Evolutionary conservation across 2,888 invertebrate genomes (phyloP).

Genomic region (Orchestes rusci): DNA sequence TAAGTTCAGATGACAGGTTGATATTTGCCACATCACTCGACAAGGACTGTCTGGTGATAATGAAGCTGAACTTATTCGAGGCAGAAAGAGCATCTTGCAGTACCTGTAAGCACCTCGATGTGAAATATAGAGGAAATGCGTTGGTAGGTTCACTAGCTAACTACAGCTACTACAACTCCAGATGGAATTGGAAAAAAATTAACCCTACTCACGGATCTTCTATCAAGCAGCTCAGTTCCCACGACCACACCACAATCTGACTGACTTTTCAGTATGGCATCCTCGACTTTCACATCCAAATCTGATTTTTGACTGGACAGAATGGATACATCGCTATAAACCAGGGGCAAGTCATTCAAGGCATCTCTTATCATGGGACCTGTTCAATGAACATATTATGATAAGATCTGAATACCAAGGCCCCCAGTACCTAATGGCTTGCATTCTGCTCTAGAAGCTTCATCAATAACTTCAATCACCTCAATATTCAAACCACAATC

Average conservation of each 20-base stretch:
- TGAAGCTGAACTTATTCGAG: conserved; percentile 31
- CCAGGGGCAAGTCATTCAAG: conserved; percentile 60
- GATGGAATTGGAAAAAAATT: too few relatives aligned
- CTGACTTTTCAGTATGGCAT: conserved; percentile 49
- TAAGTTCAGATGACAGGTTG: conserved; percentile 9
- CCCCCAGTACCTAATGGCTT: conserved; percentile 34
- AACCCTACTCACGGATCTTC: conserved; percentile 45
- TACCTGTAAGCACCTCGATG: too few relatives aligned
- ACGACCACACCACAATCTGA: conserved; percentile 32
- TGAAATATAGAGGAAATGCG: too few relatives aligned
- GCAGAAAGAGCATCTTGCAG: conserved; percentile 13
- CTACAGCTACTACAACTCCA: too few relatives aligned
- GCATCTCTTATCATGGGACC: conserved; percentile 52
- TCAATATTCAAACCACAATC: conserved; percentile 47
- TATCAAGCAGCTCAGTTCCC: conserved; percentile 43
- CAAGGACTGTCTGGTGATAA: conserved; percentile 17
- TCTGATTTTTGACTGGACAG: conserved; percentile 38
- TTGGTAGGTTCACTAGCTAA: too few relatives aligned
- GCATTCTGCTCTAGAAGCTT: conserved; percentile 34
- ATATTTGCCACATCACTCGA: neutral
- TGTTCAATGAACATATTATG: too few relatives aligned
- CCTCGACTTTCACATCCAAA: conserved; percentile 51
- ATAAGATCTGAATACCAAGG: too few relatives aligned
- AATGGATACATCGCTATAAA: conserved; percentile 59
- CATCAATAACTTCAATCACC: too few relatives aligned